Percentiles rank a stretch among this genome's conserved stretches.
Conservation (phyloP, 2,113 vertebrate genomes). For the Bos taurus region ARS-UCD2.0 NC_037348.1:29289001-29289500, state of each 20-base stretch:
- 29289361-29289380: neutral
- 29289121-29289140: neutral
- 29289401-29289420: neutral
- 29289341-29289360: constrained; percentile 26
- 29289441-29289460: neutral
- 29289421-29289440: neutral
- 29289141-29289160: neutral
- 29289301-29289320: constrained; percentile 31
- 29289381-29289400: neutral
- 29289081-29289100: too few relatives aligned
- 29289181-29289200: neutral
- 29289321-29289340: neutral
- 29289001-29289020: neutral
- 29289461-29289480: neutral
- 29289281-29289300: neutral
- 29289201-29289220: neutral
- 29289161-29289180: neutral
- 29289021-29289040: neutral
- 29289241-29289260: neutral
- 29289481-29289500: neutral
- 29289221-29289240: constrained; percentile 18
- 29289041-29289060: neutral
- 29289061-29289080: neutral
- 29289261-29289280: neutral
- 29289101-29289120: neutral